These are phyloP conservation scores for Neopipo cinnamomea DNA, from an alignment of 2,113 vertebrate species.

Conservation along the genomic window DNA sequence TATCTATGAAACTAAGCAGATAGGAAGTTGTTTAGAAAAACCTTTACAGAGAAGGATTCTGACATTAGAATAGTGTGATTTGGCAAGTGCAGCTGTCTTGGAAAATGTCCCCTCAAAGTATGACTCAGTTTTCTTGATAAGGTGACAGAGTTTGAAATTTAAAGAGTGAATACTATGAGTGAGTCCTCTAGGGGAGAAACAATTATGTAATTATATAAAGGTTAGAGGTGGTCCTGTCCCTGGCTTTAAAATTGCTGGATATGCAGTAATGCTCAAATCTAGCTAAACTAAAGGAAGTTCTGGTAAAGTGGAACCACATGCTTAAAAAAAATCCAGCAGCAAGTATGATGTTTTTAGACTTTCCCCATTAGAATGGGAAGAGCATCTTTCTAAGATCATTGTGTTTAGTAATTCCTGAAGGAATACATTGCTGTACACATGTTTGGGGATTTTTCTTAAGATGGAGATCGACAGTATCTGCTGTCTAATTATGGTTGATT, in stretches of 20 bases:
- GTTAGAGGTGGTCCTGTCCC: background rate
- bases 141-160: background rate
- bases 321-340: background rate
- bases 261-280: background rate
- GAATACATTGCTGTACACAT: background rate
- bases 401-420: background rate
- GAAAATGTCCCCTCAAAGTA: background rate
- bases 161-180: background rate
- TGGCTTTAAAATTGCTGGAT: background rate
- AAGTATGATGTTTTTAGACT: background rate
- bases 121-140: background rate
- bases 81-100: background rate
- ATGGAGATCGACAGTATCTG: background rate
- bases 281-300: background rate
- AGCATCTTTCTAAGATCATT: background rate
- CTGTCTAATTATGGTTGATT: background rate
- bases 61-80: rapidly evolving
- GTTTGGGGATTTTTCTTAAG: background rate
- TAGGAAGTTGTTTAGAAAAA: background rate
- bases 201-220: background rate
- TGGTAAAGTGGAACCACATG: background rate
- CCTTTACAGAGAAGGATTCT: background rate
- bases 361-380: background rate
- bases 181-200: background rate
- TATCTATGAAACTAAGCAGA: background rate